These are phyloP conservation scores for Neocloeon triangulifer DNA, from an alignment of 1,140 invertebrate species.

Conservation along the genomic window DNA sequence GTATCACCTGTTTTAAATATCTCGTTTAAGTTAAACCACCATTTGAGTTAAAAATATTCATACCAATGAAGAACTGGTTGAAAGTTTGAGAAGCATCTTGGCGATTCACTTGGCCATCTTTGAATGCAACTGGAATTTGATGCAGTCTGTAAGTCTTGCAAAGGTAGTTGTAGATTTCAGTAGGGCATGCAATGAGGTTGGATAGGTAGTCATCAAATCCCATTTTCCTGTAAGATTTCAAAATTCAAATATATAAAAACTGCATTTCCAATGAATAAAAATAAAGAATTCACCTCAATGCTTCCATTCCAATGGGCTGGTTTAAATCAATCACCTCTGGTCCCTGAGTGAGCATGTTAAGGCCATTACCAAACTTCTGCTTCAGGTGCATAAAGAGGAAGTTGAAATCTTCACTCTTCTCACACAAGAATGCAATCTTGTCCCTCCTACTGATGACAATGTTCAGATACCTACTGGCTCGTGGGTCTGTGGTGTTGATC, in stretches of 20 bases:
- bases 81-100: slow-evolving; percentile 35
- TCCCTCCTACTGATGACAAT: slow-evolving; percentile 43
- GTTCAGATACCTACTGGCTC: slow-evolving; percentile 57
- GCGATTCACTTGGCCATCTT: slow-evolving; percentile 30
- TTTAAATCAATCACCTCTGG: slow-evolving; percentile 18
- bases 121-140: slow-evolving; percentile 52
- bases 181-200: slow-evolving; percentile 53
- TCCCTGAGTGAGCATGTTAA: slow-evolving; percentile 37
- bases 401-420: slow-evolving; percentile 56
- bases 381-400: slow-evolving; percentile 38
- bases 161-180: slow-evolving; percentile 54
- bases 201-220: slow-evolving; percentile 55
- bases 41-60: too few species aligned
- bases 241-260: too few species aligned
- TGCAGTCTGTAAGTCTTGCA: slow-evolving; percentile 47
- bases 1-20: too few species aligned
- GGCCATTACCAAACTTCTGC: slow-evolving; percentile 32
- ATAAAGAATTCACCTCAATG: slow-evolving; percentile 14
- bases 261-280: too few species aligned
- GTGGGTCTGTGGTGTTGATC: slow-evolving; percentile 43
- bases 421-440: slow-evolving; percentile 63
- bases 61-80: slow-evolving; percentile 41
- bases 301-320: slow-evolving; percentile 26
- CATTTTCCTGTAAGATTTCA: slow-evolving; percentile 33
- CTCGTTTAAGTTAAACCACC: too few species aligned